Evolutionary conservation across 2,888 invertebrate genomes (phyloP), one percentile per base, ranked within the genome.

Genomic region (Tuberolachnus salignus): DNA sequence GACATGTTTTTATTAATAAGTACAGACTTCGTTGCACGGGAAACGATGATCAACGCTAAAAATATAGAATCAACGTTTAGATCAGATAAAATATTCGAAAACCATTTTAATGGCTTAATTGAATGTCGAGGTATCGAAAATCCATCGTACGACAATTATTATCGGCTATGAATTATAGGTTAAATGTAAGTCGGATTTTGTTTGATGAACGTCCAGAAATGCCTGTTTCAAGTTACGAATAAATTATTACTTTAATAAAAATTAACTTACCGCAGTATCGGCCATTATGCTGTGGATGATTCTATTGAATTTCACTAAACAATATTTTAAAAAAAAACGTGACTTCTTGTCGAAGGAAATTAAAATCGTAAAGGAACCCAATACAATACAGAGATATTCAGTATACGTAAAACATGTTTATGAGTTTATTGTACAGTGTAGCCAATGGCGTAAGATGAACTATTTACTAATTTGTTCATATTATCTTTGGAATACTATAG

Each of bases 181-280:
- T 73, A 64, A 64, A 64, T 23, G 1, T n/a, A 61, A 0, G n/a
- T 16, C n/a, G 21, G 8, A n/a, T 44, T 44, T 63, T 34, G 34
- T 42, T n/a, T 21, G 1, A 6, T 16, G n/a, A 42, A 53, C 34
- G 8, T 34, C 3, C 6, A 6, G 3, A 34, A 34, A 34, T 23
- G 14, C 0, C n/a, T 3, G 16, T 10, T 9, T 6, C 46, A 16
- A 1, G 1, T 61, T 34, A 51, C 0, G 1, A 19, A 16, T 10
- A 16, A 51, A 21, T 55, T 21, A 55, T 21, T 1, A 55, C 21
- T 23, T 19, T 11, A 19, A 26, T 16, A 14, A 53, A 42, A n/a
- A 42, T 11, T 42, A 51, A 73, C 73, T 73, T 64, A 73, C 73
- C 1, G 73, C 53, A 21, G 63, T 73, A 13, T 73, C 73, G 1